A percentile compares a stretch with the other conserved stretches of the same genome.
Evolutionary conservation across 2,797 vertebrate species (phyloP).

Genomic region (Eleutherodactylus coqui): DNA sequence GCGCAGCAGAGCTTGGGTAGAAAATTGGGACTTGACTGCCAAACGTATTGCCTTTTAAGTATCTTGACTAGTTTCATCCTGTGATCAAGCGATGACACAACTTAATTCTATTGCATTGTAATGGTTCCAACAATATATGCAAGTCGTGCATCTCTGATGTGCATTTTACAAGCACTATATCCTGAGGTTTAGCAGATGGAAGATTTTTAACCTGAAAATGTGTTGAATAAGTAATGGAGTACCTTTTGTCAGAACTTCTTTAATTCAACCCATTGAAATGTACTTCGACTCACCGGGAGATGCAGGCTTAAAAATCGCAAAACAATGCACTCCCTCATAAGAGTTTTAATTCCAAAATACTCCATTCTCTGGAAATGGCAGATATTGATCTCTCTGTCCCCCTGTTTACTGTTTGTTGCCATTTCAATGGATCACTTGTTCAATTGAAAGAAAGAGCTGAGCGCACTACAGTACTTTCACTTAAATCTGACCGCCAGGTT

Average conservation of each 20-base stretch:
- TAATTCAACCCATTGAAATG: background rate
- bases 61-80: constrained; percentile 11
- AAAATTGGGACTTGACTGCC: constrained; percentile 13
- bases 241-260: background rate
- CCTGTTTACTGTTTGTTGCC: too few species aligned
- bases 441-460: too few species aligned
- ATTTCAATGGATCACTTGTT: too few species aligned
- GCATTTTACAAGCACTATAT: background rate
- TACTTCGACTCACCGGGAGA: too few species aligned
- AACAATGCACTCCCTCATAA: too few species aligned
- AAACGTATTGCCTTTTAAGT: constrained; percentile 25
- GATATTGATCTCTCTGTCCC: too few species aligned
- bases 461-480: too few species aligned
- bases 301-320: too few species aligned
- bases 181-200: background rate
- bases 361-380: too few species aligned
- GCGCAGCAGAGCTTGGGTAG: background rate
- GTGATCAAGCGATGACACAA: background rate
- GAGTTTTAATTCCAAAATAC: too few species aligned
- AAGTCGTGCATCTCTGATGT: background rate
- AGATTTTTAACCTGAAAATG: background rate
- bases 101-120: background rate
- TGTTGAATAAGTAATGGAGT: background rate
- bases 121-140: background rate
- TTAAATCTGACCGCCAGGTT: too few species aligned